Base-by-base conservation (phyloP, 37 sponge, comb jelly and placozoan genomes). In the Halisarca cf. caerulea region DNA sequence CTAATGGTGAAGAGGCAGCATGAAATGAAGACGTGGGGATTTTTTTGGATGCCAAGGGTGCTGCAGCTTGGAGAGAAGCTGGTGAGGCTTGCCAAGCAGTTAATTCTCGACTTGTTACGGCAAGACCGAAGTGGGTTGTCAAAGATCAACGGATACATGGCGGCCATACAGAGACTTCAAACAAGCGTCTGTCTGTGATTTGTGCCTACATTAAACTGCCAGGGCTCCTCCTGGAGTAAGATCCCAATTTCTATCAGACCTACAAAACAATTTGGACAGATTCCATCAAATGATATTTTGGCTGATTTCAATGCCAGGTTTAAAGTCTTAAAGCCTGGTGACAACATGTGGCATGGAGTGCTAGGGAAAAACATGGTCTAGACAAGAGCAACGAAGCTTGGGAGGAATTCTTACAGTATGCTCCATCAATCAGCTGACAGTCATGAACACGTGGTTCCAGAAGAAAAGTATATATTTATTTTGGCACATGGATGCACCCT, bases 381-480 rank as follows among this genome's bases (percentile, higher is more conserved):
- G 7, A 36, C 1, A 3, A 69, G 71, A 2, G 71, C 2, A 69
- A 69, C 71, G 4, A 3, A 2, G 71, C 51, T 23, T 35, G 61
- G 3, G 35, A 3, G 6, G 38, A 57, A 15, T 14, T 81, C 2
- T 42, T 58, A 11, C 14, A 58, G 61, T 53, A 21, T 59, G 82
- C 58, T 37, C 61, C 36, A 37, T 4, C 60, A 81, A 81, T 33
- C 36, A 59, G 20, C 55, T 81, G 3, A 14, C 82, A 21, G 2
- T 57, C n/a, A 81, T 81, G 82, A 81, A 81, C 61, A 81, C 82
- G 2, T 81, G 82, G 82, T 81, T 59, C 36, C 9, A 81, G 35
- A 81, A 23, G 45, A 35, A 58, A 14, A 8, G n/a, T n/a, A n/a
- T n/a, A 3, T n/a, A 3, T 24, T 24, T 21, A 81, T 3, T 38